Conservation (phyloP, 2,797 vertebrate genomes). For the Trichosurus vulpecula region DNA sequence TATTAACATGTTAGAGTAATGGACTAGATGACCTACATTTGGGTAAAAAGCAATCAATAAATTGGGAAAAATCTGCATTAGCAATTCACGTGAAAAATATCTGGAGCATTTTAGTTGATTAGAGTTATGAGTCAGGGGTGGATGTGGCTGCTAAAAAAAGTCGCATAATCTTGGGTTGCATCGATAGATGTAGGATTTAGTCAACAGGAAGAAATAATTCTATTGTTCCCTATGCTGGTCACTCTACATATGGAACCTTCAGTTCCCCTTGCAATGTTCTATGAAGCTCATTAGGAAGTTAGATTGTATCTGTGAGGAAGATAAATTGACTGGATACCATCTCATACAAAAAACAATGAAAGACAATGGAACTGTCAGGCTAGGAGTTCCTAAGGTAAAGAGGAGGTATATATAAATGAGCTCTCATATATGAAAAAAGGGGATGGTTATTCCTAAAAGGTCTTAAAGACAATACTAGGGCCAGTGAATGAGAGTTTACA, state of each 20-base stretch:
- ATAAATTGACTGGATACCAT: not conserved
- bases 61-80: not conserved
- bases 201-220: not conserved
- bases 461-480: not conserved
- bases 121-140: not conserved
- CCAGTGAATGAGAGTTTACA: not conserved
- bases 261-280: not conserved
- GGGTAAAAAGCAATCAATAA: not conserved
- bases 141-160: accelerated
- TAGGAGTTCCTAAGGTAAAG: not conserved
- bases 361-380: not conserved
- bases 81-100: not conserved
- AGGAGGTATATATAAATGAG: not conserved
- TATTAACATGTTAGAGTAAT: not conserved
- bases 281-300: not conserved
- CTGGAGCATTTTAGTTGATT: no score
- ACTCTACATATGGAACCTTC: not conserved
- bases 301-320: not conserved
- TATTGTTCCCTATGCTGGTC: not conserved
- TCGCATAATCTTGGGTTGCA: not conserved
- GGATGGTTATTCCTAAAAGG: no score
- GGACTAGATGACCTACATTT: not conserved
- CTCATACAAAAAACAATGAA: not conserved
- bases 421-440: not conserved
- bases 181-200: not conserved